Evolutionary conservation across 1,140 invertebrate genomes (phyloP), one percentile per base, ranked within the genome.

Genomic region (Macrosteles quadrilineatus): DNA sequence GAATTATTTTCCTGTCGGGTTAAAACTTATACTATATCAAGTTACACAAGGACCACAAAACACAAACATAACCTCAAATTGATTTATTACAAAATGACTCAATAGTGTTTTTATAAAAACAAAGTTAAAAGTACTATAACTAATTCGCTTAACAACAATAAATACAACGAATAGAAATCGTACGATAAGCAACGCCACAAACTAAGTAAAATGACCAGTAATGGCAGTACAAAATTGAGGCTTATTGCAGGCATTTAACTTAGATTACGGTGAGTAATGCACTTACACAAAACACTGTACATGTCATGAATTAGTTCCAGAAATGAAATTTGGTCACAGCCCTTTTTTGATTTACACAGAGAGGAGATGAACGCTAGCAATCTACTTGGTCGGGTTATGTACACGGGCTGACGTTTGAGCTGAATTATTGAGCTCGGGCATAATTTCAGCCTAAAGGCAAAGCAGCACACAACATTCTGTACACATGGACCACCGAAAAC

Each of bases 341-440:
- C 47, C 47, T 50, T 23, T 50, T 50, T 50, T 50, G 47, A 50
- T 50, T 50, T 50, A 23, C n/a, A 50, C 47, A 50, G n/a, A 50
- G n/a, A 6, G n/a, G 47, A 50, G 47, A 6, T 50, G 21, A 19
- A 50, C n/a, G 3, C 47, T 50, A 50, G 47, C 47, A 19, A 6
- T n/a, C 47, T 50, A 50, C 21, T 50, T 50, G 47, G 47, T 50
- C 47, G 6, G 21, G 17, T 50, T 50, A 50, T 50, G n/a, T 50
- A 50, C 47, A 50, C 47, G n/a, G 47, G 47, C 47, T 50, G 36
- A 17, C 17, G 21, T 50, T 50, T 50, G 47, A 50, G 47, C 47
- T 50, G 21, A 19, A n/a, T 19, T 4, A 50, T 50, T 50, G 32
- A 36, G 32, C 32, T 14, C 32, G 4, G 32, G 32, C 32, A 36